Evolutionary conservation across 2,888 invertebrate genomes (phyloP).

Genomic region (Chesias legatella): DNA sequence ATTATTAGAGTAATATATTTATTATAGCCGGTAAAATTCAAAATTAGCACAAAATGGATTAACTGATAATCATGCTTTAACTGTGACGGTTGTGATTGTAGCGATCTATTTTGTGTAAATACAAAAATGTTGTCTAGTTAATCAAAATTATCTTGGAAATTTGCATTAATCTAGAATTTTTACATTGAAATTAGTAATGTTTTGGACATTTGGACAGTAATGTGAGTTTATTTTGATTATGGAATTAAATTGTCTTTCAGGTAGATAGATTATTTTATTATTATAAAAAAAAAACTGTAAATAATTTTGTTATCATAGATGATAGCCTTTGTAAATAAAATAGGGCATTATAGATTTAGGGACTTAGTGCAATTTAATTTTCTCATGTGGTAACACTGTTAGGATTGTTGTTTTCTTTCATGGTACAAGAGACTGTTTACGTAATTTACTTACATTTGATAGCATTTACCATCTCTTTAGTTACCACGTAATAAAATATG

Average conservation of each 20-base stretch:
- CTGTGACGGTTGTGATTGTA: conserved; percentile 60
- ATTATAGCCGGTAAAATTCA: conserved; percentile 13
- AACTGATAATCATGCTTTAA: conserved; percentile 48
- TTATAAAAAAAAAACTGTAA: background rate
- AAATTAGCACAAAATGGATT: conserved; percentile 50
- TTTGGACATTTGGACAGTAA: too few relatives aligned
- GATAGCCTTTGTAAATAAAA: conserved; percentile 15
- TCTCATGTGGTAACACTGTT: conserved; percentile 2
- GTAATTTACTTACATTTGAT: too few relatives aligned
- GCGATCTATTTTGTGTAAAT: conserved; percentile 41
- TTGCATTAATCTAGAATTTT: conserved; percentile 2
- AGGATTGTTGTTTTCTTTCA: background rate
- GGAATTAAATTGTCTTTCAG: too few relatives aligned
- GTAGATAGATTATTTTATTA: too few relatives aligned
- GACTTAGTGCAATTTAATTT: conserved; percentile 35
- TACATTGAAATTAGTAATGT: conserved; percentile 1
- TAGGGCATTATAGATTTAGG: conserved; percentile 21
- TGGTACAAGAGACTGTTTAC: background rate
- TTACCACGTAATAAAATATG: background rate
- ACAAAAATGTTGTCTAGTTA: conserved; percentile 14
- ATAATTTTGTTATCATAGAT: background rate
- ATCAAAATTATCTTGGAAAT: conserved; percentile 2
- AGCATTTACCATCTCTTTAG: too few relatives aligned
- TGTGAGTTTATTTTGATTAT: too few relatives aligned
- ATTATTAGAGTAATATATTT: conserved; percentile 20